Conservation (phyloP, 1,140 invertebrate genomes). For the Drosophila punjabiensis region DNA sequence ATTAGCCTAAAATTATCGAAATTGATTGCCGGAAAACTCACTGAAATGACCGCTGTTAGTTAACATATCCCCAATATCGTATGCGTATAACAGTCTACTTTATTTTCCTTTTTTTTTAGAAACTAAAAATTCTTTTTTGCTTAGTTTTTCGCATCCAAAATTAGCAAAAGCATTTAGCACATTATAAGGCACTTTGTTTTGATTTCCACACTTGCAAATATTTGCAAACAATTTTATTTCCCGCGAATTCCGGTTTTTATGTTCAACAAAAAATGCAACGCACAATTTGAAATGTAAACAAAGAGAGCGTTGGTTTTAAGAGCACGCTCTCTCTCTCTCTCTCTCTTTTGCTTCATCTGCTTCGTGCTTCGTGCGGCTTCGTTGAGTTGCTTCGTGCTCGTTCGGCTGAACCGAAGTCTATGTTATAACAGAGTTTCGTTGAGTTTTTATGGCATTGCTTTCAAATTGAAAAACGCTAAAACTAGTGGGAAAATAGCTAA, state of each 20-base stretch:
- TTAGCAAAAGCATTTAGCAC: background rate
- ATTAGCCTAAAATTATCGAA: constrained; percentile 44
- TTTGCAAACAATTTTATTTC: constrained; percentile 15
- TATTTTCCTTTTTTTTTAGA: background rate
- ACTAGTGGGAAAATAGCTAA: no score
- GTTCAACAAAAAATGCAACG: constrained; percentile 12
- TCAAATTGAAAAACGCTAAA: no score
- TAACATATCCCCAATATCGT: constrained; percentile 33
- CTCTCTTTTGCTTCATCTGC: constrained; percentile 19
- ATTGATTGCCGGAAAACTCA: constrained; percentile 25
- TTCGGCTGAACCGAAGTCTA: background rate
- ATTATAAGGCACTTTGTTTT: background rate
- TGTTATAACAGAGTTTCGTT: constrained; percentile 31
- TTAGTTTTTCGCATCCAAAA: background rate
- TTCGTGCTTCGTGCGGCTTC: background rate
- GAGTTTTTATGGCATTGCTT: constrained; percentile 21
- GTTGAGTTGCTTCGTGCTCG: background rate
- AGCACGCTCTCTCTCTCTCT: background rate
- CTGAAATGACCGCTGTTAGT: background rate
- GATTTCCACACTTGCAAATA: constrained; percentile 10
- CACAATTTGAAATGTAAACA: constrained; percentile 11
- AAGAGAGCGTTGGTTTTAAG: background rate
- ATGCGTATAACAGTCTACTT: constrained; percentile 17
- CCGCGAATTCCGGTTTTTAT: constrained; percentile 16
- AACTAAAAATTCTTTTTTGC: background rate